These are phyloP conservation scores for Hylaea fasciaria DNA, from an alignment of 2,888 invertebrate genomes.

Conservation along the genomic window DNA sequence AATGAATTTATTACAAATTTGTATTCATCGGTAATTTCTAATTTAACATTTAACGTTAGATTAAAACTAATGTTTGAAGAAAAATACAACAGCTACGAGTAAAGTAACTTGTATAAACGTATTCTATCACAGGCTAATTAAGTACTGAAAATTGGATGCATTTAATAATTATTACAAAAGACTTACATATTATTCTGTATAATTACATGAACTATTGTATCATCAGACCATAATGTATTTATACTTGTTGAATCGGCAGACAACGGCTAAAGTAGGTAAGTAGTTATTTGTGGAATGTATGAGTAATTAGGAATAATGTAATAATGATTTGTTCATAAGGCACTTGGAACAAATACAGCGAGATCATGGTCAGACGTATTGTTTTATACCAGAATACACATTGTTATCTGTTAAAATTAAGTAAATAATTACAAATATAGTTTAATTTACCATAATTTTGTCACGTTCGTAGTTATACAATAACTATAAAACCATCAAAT, in stretches of 20 bases:
- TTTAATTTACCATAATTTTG: constrained; percentile 35
- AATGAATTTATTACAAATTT: constrained; percentile 84
- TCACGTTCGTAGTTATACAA: constrained; percentile 41
- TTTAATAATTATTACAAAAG: constrained; percentile 12
- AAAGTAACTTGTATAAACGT: constrained; percentile 45
- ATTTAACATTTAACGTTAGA: constrained; percentile 26
- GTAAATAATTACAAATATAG: constrained; percentile 38
- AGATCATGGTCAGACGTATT: constrained; percentile 62
- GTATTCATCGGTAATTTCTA: constrained; percentile 61
- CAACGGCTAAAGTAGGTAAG: constrained; percentile 23
- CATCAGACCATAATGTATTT: constrained; percentile 20
- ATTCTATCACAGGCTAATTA: constrained; percentile 79
- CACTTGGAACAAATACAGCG: constrained; percentile 82
- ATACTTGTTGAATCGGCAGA: constrained; percentile 24
- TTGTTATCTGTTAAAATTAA: constrained; percentile 29
- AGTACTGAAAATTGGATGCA: constrained; percentile 57
- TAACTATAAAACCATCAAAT: constrained; percentile 71
- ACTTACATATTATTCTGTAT: constrained; percentile 8
- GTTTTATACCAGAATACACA: constrained; percentile 40
- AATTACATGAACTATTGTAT: constrained; percentile 23
- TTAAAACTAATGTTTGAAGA: constrained; percentile 46
- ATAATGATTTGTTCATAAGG: constrained; percentile 82
- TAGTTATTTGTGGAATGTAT: constrained; percentile 66
- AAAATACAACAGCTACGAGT: constrained; percentile 42
- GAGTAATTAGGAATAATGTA: constrained; percentile 74